Conservation (phyloP, 1,140 invertebrate species). For the Camponotus vicinus region DNA sequence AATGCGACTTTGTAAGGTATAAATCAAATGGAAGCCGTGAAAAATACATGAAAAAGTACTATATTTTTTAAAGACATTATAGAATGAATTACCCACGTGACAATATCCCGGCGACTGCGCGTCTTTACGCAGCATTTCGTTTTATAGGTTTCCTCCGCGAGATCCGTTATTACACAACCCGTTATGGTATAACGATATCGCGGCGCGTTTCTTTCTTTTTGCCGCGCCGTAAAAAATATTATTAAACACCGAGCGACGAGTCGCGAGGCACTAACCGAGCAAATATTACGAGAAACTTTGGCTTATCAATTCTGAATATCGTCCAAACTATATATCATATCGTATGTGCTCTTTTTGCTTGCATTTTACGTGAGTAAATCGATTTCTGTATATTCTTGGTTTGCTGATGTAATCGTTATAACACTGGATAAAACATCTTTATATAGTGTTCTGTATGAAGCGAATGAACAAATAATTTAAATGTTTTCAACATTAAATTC, state of each 20-base stretch:
- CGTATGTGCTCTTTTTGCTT: neutral
- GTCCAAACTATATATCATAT: neutral
- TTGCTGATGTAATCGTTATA: neutral
- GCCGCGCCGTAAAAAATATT: constrained; percentile 45
- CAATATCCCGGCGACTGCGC: constrained; percentile 43
- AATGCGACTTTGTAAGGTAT: neutral
- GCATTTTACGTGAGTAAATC: neutral
- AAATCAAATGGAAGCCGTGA: neutral
- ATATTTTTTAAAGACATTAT: constrained; percentile 32
- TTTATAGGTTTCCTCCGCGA: constrained; percentile 43
- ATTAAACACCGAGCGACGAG: constrained; percentile 32
- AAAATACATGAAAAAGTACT: constrained; percentile 14
- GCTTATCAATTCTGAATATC: constrained; percentile 15
- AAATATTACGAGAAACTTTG: constrained; percentile 27
- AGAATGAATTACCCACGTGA: constrained; percentile 54
- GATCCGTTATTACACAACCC: constrained; percentile 40
- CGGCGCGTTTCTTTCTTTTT: neutral
- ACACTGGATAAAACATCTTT: neutral
- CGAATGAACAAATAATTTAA: too few species aligned
- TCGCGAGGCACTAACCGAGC: neutral
- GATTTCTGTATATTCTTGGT: constrained; percentile 3
- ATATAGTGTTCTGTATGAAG: too few species aligned
- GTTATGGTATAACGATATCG: constrained; percentile 56
- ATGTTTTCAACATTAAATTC: too few species aligned
- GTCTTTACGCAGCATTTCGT: constrained; percentile 63